Percentiles rank a stretch among this genome's conserved stretches.
These are phyloP conservation scores for Plectropomus leopardus DNA, from an alignment of 2,113 vertebrate species.

Conservation along the genomic window DNA sequence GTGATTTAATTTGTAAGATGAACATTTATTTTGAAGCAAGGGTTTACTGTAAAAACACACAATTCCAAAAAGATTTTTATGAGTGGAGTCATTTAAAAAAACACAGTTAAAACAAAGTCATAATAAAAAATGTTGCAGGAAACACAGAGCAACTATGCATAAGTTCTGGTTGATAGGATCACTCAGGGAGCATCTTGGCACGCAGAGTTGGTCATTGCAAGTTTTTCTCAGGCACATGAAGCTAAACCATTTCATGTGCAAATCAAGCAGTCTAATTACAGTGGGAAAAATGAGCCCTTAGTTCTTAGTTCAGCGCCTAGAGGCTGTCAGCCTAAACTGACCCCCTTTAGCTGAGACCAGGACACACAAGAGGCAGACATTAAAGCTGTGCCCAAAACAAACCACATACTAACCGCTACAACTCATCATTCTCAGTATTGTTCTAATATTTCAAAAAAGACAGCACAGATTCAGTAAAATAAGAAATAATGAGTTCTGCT, in stretches of 20 bases:
- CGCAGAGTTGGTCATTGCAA: background rate
- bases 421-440: background rate
- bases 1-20: background rate
- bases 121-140: background rate
- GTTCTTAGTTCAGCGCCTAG: background rate
- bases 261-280: conserved; percentile 10
- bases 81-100: too few relatives aligned
- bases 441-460: background rate
- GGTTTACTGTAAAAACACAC: background rate
- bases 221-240: background rate
- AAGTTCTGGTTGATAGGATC: background rate
- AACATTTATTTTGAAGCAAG: too few relatives aligned
- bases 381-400: background rate
- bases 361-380: background rate
- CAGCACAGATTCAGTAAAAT: background rate
- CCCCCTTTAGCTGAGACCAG: background rate
- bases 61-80: too few relatives aligned
- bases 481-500: too few relatives aligned
- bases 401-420: background rate
- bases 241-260: background rate
- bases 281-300: background rate
- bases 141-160: background rate
- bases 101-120: background rate
- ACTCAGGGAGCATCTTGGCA: background rate
- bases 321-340: background rate